Evolutionary conservation across 2,797 vertebrate genomes (phyloP).

Genomic region (Catharus ustulatus): DNA sequence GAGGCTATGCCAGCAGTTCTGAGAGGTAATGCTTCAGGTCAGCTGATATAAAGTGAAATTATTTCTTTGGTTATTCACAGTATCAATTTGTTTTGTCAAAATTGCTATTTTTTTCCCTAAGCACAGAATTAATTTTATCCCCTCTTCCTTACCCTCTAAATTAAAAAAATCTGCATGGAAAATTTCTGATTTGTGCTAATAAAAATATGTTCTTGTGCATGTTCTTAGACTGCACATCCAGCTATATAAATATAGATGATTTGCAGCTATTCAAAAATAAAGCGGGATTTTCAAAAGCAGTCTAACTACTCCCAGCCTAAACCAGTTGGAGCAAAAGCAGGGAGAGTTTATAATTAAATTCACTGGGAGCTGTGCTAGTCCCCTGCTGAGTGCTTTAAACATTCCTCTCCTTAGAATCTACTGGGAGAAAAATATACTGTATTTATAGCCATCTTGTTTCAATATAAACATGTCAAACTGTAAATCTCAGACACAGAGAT

Average conservation of each 20-base stretch:
- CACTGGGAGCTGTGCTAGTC: conserved; percentile 33
- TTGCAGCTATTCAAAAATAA: conserved; percentile 39
- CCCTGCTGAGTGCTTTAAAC: conserved; percentile 62
- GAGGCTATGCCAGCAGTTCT: background rate
- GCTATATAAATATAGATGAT: conserved; percentile 33
- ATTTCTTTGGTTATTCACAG: background rate
- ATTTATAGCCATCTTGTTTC: conserved; percentile 67
- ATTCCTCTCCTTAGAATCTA: conserved; percentile 28
- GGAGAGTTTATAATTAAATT: conserved; percentile 59
- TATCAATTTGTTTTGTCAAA: background rate
- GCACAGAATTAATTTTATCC: background rate
- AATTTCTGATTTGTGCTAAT: background rate
- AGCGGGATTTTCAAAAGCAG: conserved; percentile 55
- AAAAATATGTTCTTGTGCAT: background rate
- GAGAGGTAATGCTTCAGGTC: background rate
- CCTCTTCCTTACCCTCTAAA: background rate
- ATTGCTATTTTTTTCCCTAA: background rate
- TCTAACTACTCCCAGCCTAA: conserved; percentile 54
- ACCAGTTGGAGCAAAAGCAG: conserved; percentile 24
- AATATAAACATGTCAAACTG: conserved; percentile 68
- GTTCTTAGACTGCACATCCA: conserved; percentile 9
- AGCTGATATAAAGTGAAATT: background rate
- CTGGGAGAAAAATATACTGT: conserved; percentile 48
- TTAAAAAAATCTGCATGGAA: background rate
- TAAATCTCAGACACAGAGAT: conserved; percentile 46